These are phyloP conservation scores for Calliphora vicina DNA, from an alignment of 1,140 invertebrate genomes.

Conservation along the genomic window DNA sequence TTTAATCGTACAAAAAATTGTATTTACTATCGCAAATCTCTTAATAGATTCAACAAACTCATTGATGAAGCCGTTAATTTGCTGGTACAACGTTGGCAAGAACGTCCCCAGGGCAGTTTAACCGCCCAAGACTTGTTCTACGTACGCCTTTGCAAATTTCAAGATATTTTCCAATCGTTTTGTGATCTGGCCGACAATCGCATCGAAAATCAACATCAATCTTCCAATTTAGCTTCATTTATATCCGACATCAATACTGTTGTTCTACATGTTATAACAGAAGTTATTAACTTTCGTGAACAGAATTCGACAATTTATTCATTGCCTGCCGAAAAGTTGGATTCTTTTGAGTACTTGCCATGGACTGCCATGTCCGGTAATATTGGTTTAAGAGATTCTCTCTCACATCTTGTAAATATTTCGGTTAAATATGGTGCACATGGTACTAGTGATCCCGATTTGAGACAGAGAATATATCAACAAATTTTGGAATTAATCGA, in stretches of 20 bases:
- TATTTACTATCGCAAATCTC: not conserved
- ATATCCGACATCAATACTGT: constrained; percentile 69
- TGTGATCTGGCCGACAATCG: constrained; percentile 66
- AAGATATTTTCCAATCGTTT: constrained; percentile 67
- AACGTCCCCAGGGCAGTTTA: constrained; percentile 66
- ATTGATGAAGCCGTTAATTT: constrained; percentile 67
- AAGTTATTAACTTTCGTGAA: constrained; percentile 70
- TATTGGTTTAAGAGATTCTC: constrained; percentile 66
- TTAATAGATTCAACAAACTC: constrained; percentile 43
- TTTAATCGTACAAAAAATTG: not conserved
- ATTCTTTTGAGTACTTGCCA: constrained; percentile 68
- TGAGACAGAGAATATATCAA: constrained; percentile 70
- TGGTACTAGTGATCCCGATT: constrained; percentile 65
- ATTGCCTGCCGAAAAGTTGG: constrained; percentile 42
- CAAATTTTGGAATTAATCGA: constrained; percentile 79
- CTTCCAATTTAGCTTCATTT: constrained; percentile 66
- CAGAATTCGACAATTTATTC: constrained; percentile 66
- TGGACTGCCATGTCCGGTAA: constrained; percentile 72
- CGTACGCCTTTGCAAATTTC: constrained; percentile 70
- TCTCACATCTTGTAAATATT: constrained; percentile 62
- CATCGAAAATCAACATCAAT: constrained; percentile 67
- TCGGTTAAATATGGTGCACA: constrained; percentile 69
- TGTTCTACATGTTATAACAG: constrained; percentile 66
- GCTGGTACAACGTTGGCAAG: constrained; percentile 66
- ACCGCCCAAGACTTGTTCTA: constrained; percentile 78